Base-by-base conservation (phyloP, 2,888 invertebrate species). In the Campoplex capitator region DNA sequence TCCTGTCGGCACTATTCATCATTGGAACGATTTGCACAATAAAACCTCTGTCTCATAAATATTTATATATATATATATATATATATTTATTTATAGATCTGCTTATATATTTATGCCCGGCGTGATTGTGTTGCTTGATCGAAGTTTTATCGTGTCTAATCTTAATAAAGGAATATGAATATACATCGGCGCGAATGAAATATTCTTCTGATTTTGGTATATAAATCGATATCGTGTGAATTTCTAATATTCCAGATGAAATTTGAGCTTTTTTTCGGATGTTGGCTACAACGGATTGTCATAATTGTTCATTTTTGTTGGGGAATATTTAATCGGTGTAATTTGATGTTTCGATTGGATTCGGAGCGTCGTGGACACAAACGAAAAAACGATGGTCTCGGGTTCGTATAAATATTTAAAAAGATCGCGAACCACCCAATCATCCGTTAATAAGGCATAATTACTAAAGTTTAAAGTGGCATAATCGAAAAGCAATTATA, bases 1-100 rank as follows among this genome's bases (percentile, higher is more conserved):
- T 75, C 70, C 83, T 75, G 54, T 79, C 83, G 62, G 71, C 79
- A 58, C 82, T 83, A 83, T 83, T 74, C 54, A 80, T 76, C 81
- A 67, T 54, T 28, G 8, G 13, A 42, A 81, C 62, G 18, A 73
- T 73, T 35, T 56, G 51, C 11, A 68, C 67, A 74, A 75, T 67
- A 51, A 75, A 54, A 56, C 65, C 38, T 45, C 23, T 28, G 62
- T 56, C 51, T 67, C 45, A 51, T 73, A 28, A 68, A 56, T 18
- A 56, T 71, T 3, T 35, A 13, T 54, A 67, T 54, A 11, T 32
- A 32, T 32, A 32, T 62, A 16, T 16, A 32, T 32, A 32, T 32
- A 32, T 62, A 16, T 16, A 32, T 32, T 32, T 62, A 62, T 62
- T 32, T 16, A 32, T 62, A 32, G 32, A 16, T 16, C 32, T 32